Conservation (phyloP, 2,888 invertebrate genomes). For the Apotomis capreana region DNA sequence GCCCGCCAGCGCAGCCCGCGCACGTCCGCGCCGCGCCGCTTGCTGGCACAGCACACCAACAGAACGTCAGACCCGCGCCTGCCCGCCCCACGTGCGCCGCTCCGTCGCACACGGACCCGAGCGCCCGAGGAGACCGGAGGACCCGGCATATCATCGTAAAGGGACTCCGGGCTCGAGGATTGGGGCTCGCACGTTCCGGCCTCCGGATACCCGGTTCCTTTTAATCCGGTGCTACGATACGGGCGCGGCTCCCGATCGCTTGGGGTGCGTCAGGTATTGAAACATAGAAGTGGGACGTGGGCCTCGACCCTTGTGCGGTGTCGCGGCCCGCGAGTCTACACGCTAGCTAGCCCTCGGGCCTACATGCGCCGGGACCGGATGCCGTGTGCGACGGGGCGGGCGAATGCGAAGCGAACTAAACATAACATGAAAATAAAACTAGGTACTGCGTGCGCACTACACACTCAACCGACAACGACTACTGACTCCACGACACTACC, state of each 20-base stretch:
- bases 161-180: too few relatives aligned
- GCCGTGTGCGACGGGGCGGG: conserved; percentile 54
- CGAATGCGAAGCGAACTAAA: conserved; percentile 71
- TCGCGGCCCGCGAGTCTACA: too few relatives aligned
- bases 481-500: conserved; percentile 16
- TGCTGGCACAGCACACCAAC: conserved; percentile 64
- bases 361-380: conserved; percentile 46
- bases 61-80: conserved; percentile 52
- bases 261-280: background rate
- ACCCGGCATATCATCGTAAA: too few relatives aligned
- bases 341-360: conserved; percentile 3
- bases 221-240: background rate
- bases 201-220: too few relatives aligned
- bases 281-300: background rate
- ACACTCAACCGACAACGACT: conserved; percentile 40
- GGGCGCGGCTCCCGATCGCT: background rate
- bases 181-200: too few relatives aligned
- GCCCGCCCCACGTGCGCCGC: conserved; percentile 41
- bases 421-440: conserved; percentile 47
- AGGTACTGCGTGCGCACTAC: conserved; percentile 46
- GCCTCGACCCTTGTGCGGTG: too few relatives aligned
- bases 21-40: conserved; percentile 56
- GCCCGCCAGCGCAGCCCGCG: conserved; percentile 69
- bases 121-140: too few relatives aligned
- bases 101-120: conserved; percentile 37